phyloP scores from a whole-genome alignment of 2,113 vertebrate species.

The Bos javanicus region DNA sequence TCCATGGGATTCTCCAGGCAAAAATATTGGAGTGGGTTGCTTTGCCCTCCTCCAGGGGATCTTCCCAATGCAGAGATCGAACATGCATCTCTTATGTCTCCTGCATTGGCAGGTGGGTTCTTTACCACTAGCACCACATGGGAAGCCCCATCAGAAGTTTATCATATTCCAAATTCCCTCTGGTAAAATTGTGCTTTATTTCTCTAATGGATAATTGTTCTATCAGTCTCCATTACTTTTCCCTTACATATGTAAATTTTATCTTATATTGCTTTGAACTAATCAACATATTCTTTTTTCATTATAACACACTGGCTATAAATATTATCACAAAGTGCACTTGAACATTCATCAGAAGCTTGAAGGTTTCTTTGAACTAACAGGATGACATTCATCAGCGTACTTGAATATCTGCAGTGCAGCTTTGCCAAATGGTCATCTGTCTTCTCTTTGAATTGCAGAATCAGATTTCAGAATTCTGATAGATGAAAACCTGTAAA shows the following conservation, averaged over 20 bases:
- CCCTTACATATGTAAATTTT: background rate
- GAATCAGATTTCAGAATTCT: background rate
- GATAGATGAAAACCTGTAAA: background rate
- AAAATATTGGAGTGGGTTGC: background rate
- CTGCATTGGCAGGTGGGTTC: background rate
- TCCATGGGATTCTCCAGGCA: background rate
- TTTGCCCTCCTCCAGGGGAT: background rate
- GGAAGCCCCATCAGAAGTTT: background rate
- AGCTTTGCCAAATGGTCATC: background rate
- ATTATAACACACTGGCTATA: background rate
- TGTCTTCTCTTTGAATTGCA: conserved; percentile 30
- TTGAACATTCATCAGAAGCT: conserved; percentile 20
- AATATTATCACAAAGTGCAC: background rate
- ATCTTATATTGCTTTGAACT: conserved; percentile 2
- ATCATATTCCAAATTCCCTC: background rate
- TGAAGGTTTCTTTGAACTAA: conserved; percentile 27
- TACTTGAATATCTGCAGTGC: background rate
- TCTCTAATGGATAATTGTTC: background rate
- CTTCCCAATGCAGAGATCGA: background rate
- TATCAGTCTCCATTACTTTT: background rate
- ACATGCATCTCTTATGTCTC: background rate
- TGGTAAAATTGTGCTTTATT: conserved; percentile 8
- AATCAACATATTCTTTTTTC: background rate
- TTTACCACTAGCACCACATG: background rate
- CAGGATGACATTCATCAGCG: background rate